Evolutionary conservation across 2,888 invertebrate species (phyloP).

Genomic region (Girardia tigrina): DNA sequence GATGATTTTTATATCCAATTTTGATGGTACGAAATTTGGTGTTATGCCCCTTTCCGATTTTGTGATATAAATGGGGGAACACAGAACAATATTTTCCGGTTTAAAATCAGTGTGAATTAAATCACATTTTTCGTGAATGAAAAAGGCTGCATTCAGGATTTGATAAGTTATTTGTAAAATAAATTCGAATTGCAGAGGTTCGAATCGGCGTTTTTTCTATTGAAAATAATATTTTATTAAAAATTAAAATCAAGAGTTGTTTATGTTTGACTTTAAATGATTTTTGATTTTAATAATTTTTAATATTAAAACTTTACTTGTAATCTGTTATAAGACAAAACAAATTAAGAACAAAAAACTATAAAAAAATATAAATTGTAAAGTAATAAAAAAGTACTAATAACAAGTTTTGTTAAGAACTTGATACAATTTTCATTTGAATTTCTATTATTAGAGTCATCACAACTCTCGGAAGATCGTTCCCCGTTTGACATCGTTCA

Average conservation of each 20-base stretch:
- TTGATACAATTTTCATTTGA: too few species aligned
- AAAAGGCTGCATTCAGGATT: neutral
- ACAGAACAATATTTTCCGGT: neutral
- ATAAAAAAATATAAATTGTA: too few species aligned
- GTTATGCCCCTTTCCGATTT: neutral
- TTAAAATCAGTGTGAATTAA: neutral
- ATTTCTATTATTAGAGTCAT: too few species aligned
- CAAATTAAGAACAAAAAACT: neutral
- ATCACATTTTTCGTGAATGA: neutral
- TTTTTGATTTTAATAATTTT: too few species aligned
- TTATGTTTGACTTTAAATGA: too few species aligned
- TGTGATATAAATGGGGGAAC: neutral
- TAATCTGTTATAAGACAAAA: too few species aligned
- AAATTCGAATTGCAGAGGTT: neutral
- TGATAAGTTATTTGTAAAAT: neutral
- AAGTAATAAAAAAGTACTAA: too few species aligned
- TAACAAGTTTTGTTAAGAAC: too few species aligned
- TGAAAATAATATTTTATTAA: neutral
- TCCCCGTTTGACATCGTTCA: too few species aligned
- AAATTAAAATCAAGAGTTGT: too few species aligned
- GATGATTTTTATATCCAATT: neutral
- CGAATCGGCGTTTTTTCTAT: constrained; percentile 8
- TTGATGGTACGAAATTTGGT: neutral
- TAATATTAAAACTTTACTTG: too few species aligned
- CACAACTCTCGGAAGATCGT: too few species aligned